These are phyloP conservation scores for Glaucopsyche alexis DNA, from an alignment of 2,888 invertebrate genomes.

Conservation along the genomic window DNA sequence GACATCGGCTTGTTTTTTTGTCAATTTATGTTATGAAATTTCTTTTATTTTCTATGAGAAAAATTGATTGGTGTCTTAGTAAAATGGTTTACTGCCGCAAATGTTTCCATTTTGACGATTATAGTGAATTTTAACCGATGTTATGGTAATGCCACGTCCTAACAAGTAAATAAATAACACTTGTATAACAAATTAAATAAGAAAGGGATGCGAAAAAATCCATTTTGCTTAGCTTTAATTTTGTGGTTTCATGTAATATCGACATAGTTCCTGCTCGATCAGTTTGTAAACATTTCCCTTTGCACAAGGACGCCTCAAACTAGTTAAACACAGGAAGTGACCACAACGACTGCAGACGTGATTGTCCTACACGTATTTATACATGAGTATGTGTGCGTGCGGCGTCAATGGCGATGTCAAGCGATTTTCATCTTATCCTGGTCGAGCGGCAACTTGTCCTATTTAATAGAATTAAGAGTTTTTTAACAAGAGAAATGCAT, in stretches of 20 bases:
- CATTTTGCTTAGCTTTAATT: not conserved
- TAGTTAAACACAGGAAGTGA: no score
- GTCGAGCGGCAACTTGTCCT: no score
- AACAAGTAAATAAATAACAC: not conserved
- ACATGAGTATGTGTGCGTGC: no score
- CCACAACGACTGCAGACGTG: no score
- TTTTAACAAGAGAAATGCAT: not conserved
- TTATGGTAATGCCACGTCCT: slow-evolving; percentile 10
- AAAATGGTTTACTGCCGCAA: not conserved
- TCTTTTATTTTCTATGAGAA: not conserved
- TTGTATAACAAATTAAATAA: not conserved
- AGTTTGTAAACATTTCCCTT: no score
- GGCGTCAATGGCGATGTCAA: no score
- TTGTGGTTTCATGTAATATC: not conserved
- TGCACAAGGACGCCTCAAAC: no score
- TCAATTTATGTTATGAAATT: not conserved
- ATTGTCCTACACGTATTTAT: no score
- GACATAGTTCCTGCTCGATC: no score
- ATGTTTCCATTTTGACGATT: not conserved
- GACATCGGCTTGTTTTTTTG: not conserved
- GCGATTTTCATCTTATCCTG: no score
- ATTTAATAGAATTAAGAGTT: no score
- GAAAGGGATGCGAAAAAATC: not conserved
- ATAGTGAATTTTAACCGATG: not conserved
- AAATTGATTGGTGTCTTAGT: not conserved